A percentile compares a stretch with the other conserved stretches of the same genome.
These are phyloP conservation scores for Mus caroli DNA, from an alignment of 2,797 vertebrate species.

Conservation along the genomic window DNA sequence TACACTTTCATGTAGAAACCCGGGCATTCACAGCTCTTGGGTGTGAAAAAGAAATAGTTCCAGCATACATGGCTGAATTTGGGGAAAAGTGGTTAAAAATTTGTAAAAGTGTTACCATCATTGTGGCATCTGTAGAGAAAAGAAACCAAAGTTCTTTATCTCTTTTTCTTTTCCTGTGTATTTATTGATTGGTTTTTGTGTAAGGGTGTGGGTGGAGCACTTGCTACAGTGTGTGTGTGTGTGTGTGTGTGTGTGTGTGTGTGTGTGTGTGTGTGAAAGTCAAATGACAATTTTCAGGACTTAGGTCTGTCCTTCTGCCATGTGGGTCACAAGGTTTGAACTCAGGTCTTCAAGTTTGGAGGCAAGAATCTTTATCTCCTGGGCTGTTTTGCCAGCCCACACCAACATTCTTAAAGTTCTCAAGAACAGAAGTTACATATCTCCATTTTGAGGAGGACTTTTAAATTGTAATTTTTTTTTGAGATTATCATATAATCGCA, in stretches of 20 bases:
- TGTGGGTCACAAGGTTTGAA: background rate
- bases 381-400: background rate
- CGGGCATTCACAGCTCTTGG: background rate
- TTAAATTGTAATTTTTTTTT: background rate
- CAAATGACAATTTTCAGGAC: background rate
- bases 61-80: background rate
- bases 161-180: background rate
- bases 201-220: background rate
- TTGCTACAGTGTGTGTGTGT: background rate
- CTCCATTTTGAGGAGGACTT: background rate
- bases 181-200: background rate
- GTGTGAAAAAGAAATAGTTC: background rate
- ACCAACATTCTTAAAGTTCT: background rate
- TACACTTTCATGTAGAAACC: background rate
- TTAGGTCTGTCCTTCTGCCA: background rate
- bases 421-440: slow-evolving; percentile 24
- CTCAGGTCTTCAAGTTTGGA: background rate
- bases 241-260: too few relatives aligned
- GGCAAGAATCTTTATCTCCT: background rate
- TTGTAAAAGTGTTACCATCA: slow-evolving; percentile 1
- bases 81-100: slow-evolving; percentile 7
- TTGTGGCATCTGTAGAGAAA: slow-evolving; percentile 23
- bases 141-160: background rate
- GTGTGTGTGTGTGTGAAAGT: background rate
- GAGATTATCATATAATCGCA: background rate